Base-by-base conservation (phyloP, 2,113 vertebrate genomes). In the Pseudorectes ferrugineus region DNA sequence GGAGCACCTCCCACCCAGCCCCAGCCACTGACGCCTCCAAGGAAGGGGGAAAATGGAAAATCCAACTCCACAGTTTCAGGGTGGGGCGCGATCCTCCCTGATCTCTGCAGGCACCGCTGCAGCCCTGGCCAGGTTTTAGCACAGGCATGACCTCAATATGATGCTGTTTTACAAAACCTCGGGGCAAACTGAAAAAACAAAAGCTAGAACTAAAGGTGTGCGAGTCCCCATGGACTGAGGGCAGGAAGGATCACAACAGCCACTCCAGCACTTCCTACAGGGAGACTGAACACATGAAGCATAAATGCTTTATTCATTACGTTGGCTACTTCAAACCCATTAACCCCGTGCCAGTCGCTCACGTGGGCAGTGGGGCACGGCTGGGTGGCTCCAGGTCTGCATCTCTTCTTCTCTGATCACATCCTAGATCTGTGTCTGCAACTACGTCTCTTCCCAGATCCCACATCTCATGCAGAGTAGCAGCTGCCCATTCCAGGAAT, bases 361-460 rank as follows among this genome's bases (percentile, higher is more conserved):
- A 6, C 0, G 5, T 9, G 58, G 49, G 48, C 70, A 43, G 35
- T 1, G 5, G 49, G 58, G 58, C 66, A 33, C 0, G 5, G 35
- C 62, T 55, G 55, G 18, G 38, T 36, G 36, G 49, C 68, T 89
- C 45, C 63, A 33, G 8, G 11, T 35, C 51, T 80, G 59, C 7
- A 2, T 9, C n/a, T 46, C 79, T 51, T 62, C 48, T 20, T 35
- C 77, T 54, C 68, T 3, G 11, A 31, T 40, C 57, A 61, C 23
- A 67, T 9, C 58, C 59, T 66, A 40, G 68, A 80, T 58, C 36
- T 40, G 29, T 1, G 26, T 10, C 40, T 29, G 58, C 36, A 75
- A 16, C 24, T 55, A 6, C 1, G 0, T 11, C 68, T 22, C 51
- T 74, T 46, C 85, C 74, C n/a, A 80, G 59, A 86, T 12, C 15